These are phyloP conservation scores for Drosophila persimilis DNA, from an alignment of 1,140 invertebrate genomes.

Conservation along the genomic window DNA sequence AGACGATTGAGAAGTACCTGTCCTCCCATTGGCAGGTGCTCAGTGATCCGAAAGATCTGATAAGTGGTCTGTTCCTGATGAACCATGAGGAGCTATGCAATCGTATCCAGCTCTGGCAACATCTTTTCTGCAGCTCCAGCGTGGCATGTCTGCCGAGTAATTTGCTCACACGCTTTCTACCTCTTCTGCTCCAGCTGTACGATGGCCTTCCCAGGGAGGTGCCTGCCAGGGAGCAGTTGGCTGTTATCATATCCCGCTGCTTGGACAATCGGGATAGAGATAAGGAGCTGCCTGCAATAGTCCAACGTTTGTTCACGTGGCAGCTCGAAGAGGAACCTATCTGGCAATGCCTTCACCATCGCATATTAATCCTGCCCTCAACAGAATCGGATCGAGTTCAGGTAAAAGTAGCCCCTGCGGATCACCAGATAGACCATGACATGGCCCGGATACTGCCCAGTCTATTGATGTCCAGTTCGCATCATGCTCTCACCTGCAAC, in stretches of 20 bases:
- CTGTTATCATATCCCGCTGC: constrained; percentile 49
- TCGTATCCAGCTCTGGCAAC: constrained; percentile 40
- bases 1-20: constrained; percentile 29
- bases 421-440: constrained; percentile 30
- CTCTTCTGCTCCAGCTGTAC: constrained; percentile 59
- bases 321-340: neutral
- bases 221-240: constrained; percentile 11
- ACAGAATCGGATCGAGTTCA: constrained; percentile 2
- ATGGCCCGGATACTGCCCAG: constrained; percentile 28
- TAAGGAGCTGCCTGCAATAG: constrained; percentile 44
- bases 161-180: constrained; percentile 54
- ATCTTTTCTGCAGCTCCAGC: constrained; percentile 63
- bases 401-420: constrained; percentile 41
- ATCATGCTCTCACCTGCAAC: constrained; percentile 65
- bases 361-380: constrained; percentile 30
- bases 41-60: constrained; percentile 48
- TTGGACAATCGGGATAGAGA: constrained; percentile 56
- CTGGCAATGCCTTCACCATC: constrained; percentile 49
- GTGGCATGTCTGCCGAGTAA: constrained; percentile 68
- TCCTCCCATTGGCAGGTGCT: constrained; percentile 25
- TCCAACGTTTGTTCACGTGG: constrained; percentile 46
- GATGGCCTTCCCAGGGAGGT: constrained; percentile 34
- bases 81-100: constrained; percentile 58
- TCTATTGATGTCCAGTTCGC: constrained; percentile 40
- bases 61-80: constrained; percentile 67